A percentile compares a stretch with the other conserved stretches of the same genome.
Evolutionary conservation across 2,113 vertebrate species (phyloP).

Genomic region (Ageneiosus marmoratus): DNA sequence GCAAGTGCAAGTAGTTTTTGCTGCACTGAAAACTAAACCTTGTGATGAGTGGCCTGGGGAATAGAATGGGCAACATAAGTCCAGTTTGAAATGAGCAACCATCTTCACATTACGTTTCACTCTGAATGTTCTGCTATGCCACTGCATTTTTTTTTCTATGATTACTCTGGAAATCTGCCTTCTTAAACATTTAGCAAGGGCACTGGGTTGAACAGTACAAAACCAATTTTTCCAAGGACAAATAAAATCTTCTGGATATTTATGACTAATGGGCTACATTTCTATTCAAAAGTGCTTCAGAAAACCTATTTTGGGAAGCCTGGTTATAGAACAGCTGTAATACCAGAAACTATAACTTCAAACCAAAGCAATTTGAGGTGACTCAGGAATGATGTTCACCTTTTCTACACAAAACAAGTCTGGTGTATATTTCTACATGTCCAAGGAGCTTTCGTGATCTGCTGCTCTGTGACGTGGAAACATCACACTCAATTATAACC

Average conservation of each 20-base stretch:
- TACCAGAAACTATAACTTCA: background rate
- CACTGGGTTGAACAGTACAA: background rate
- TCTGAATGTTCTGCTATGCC: background rate
- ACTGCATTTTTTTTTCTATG: conserved; percentile 10
- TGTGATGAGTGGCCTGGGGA: background rate
- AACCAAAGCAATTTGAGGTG: conserved; percentile 38
- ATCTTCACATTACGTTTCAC: background rate
- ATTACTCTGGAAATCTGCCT: conserved; percentile 29
- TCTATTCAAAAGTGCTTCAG: background rate
- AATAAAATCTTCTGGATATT: conserved; percentile 46
- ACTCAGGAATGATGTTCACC: conserved; percentile 22
- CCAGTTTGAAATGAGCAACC: background rate
- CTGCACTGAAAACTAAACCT: background rate
- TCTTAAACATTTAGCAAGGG: conserved; percentile 25
- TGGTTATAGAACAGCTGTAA: background rate
- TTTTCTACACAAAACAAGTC: conserved; percentile 5
- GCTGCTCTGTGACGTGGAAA: background rate
- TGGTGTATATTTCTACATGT: conserved; percentile 3
- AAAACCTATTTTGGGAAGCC: background rate
- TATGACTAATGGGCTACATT: conserved; percentile 39
- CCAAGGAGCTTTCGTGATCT: background rate
- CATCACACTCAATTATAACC: background rate
- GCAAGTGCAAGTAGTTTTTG: background rate
- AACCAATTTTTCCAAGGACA: conserved; percentile 18
- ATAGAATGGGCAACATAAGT: background rate